Percentiles rank a stretch among this genome's conserved stretches.
phyloP scores from a whole-genome alignment of 1,140 invertebrate species.

The Andrena cerasifolii region DNA sequence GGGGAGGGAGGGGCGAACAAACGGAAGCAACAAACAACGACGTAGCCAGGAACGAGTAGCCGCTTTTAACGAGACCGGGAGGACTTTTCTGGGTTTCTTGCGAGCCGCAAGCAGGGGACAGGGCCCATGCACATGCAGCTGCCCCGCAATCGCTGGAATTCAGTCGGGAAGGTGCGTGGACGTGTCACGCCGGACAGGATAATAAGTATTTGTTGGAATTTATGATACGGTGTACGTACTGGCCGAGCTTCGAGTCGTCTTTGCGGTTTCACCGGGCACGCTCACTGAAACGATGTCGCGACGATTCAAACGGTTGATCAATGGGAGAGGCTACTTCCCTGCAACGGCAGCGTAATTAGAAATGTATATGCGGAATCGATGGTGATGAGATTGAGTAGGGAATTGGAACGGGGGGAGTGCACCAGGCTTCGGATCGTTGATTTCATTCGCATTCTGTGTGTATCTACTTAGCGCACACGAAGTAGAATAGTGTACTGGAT shows the following conservation, averaged over 20 bases:
- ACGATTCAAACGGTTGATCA: slow-evolving; percentile 24
- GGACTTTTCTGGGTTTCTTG: slow-evolving; percentile 56
- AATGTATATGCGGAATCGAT: no score
- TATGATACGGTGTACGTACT: slow-evolving; percentile 35
- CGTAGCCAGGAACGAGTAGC: slow-evolving; percentile 23
- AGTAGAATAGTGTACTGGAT: no score
- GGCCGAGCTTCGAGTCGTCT: neutral
- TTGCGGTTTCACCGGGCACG: slow-evolving; percentile 23
- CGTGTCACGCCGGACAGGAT: slow-evolving; percentile 50
- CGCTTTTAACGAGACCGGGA: slow-evolving; percentile 58
- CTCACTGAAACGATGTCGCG: slow-evolving; percentile 14
- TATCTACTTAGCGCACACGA: no score
- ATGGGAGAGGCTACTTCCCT: no score
- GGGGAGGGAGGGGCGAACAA: slow-evolving; percentile 31
- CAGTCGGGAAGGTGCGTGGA: slow-evolving; percentile 44
- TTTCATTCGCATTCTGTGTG: no score
- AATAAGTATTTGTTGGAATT: slow-evolving; percentile 56
- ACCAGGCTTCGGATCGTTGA: no score
- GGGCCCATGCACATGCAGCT: slow-evolving; percentile 37
- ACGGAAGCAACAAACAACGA: slow-evolving; percentile 68
- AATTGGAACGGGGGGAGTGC: no score
- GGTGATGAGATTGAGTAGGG: no score
- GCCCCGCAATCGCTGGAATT: slow-evolving; percentile 43
- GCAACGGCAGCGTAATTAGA: no score
- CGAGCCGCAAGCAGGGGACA: slow-evolving; percentile 7